Evolutionary conservation across 2,113 vertebrate genomes (phyloP).

Genomic region (Amphilophus citrinellus): DNA sequence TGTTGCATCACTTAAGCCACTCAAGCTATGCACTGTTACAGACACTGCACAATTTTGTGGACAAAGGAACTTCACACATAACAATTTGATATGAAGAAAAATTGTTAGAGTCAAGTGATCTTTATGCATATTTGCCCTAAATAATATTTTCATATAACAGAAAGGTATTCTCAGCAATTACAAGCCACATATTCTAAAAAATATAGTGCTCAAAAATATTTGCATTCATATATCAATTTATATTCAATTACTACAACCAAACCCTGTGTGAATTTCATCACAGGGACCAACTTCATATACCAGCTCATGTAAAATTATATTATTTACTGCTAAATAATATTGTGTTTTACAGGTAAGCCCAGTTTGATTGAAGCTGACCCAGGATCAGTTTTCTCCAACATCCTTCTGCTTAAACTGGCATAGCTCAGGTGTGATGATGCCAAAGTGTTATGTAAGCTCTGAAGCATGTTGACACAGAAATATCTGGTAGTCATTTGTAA

Average conservation of each 20-base stretch:
- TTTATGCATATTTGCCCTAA: not conserved
- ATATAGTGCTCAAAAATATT: not conserved
- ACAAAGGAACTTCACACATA: not conserved
- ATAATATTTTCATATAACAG: not conserved
- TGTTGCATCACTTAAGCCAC: not conserved
- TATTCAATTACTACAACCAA: not conserved
- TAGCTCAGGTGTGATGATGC: not conserved
- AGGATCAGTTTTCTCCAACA: not conserved
- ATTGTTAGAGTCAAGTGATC: not conserved
- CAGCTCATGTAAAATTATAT: not conserved
- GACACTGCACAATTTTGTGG: not conserved
- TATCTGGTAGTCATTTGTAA: not conserved
- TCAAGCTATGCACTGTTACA: fast-evolving
- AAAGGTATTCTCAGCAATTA: not conserved
- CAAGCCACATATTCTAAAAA: not conserved
- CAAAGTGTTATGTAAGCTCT: not conserved
- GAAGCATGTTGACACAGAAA: not conserved
- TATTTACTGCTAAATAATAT: not conserved
- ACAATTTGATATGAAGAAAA: not conserved
- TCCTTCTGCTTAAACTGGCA: not conserved
- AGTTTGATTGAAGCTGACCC: not conserved
- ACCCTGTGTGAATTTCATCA: not conserved
- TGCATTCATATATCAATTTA: not conserved
- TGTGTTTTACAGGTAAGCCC: not conserved
- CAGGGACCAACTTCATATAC: not conserved